Evolutionary conservation across 2,113 vertebrate genomes (phyloP), one percentile per base, ranked within the genome.

Genomic region (Macquaria australasica): DNA sequence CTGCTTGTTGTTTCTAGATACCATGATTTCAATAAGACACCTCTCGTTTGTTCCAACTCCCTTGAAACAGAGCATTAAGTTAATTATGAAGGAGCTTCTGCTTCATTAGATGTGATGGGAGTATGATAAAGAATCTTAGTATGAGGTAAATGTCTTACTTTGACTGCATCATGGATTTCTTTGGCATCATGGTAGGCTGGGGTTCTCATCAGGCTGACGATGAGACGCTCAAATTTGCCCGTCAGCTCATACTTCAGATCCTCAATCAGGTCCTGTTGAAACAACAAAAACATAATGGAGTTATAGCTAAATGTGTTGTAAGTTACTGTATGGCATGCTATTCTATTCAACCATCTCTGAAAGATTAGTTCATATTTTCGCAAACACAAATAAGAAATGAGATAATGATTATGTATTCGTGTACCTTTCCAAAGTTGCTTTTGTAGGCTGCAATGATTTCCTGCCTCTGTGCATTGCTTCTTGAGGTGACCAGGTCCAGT

Each of bases 181-280:
- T 99, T 99, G 95, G 98, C 98, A 15, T 99, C 98, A 0, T 96
- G 96, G 15, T 98, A 97, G 43, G 97, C 94, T 0, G 96, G 96
- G 2, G 97, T 95, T 72, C 96, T 95, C 98, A 99, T 99, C 85
- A 99, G 94, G 79, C 97, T 97, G 71, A 99, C 97, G 0, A 99
- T 97, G 91, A 99, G 96, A 9, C 97, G 96, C 85, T 99, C 98
- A 81, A 99, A 99, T 91, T 99, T 99, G 31, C 98, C 98, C 0
- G 97, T 99, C 91, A 99, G 95, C 93, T 99, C 98, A 0, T 98
- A 99, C 89, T 99, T 99, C 78, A 99, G 94, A 91, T 99, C 97
- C 9, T 96, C 97, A 8, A 99, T 98, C 88, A 99, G 96, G 91
- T 99, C 98, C 98, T 99, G 79, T 1, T 68, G 41, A 78, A 82